These are phyloP conservation scores for Grammomys surdaster DNA, from an alignment of 2,113 vertebrate species.

Conservation along the genomic window DNA sequence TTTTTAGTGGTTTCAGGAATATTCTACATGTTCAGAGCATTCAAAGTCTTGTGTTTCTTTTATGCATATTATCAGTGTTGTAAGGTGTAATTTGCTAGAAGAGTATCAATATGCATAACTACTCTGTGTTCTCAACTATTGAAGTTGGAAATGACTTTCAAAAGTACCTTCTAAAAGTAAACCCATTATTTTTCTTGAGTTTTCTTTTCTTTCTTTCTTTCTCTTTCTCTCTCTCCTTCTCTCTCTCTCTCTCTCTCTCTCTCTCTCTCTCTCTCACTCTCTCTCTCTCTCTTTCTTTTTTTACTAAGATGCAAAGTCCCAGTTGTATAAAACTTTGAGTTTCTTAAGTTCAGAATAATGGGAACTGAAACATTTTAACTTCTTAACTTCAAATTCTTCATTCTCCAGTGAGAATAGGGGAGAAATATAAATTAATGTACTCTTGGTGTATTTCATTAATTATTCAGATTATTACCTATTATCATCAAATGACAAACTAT, in stretches of 20 bases:
- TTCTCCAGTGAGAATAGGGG: constrained; percentile 73
- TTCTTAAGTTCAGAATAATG: constrained; percentile 73
- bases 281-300: neutral
- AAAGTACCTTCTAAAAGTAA: constrained; percentile 50
- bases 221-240: neutral
- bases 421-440: constrained; percentile 86
- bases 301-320: constrained; percentile 64
- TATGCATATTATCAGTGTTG: neutral
- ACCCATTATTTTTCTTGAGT: neutral
- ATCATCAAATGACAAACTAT: constrained; percentile 81
- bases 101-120: neutral
- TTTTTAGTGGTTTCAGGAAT: neutral
- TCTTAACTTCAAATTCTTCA: constrained; percentile 77
- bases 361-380: constrained; percentile 74
- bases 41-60: neutral
- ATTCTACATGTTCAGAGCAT: neutral
- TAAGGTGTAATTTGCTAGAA: neutral
- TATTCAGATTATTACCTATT: constrained; percentile 87
- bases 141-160: constrained; percentile 52
- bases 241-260: neutral
- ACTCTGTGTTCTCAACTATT: neutral
- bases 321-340: constrained; percentile 70
- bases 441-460: constrained; percentile 87
- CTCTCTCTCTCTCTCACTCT: constrained; percentile 3
- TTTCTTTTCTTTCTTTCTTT: neutral